Evolutionary conservation across 1,140 invertebrate genomes (phyloP), one percentile per base, ranked within the genome.

Genomic region (Drosophila baimaii): DNA sequence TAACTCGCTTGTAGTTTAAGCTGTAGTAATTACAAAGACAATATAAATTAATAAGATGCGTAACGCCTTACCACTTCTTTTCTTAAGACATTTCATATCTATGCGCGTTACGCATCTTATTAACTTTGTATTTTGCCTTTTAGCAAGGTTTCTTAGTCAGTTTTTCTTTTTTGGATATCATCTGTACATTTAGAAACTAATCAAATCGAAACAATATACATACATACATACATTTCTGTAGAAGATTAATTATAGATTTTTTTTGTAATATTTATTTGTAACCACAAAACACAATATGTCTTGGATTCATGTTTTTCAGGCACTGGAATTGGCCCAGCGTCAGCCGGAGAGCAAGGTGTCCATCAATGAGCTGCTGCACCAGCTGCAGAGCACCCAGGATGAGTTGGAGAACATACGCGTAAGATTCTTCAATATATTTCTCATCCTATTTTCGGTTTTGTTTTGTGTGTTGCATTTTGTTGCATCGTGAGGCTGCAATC

Each of bases 361-460:
- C 21, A 95, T 96, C 43, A 94, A 96, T 73, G 95, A 97, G 91
- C 93, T 97, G 69, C 92, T 97, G 78, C 94, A 96, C 90, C 95
- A 97, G 90, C 92, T 97, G 69, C 95, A 96, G 90, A 94, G 95
- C 61, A 96, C 96, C 13, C 95, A 96, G 93, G 95, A 94, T 39
- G 96, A 97, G 93, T 93, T 97, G 84, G 96, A 97, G 91, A 96
- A 96, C 92, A 94, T 97, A 81, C 95, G 96, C 94, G 96, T 97
- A 94, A 94, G 93, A 91, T 91, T 90, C 89, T 91, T 91, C 76
- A 91, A 91, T 88, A 91, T 91, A 79, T 91, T 91, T 77, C 63
- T 91, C 58, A 91, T 91, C 73, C 49, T 90, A 57, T 91, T 91
- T 88, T 91, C 90, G 57, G 75, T 91, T 78, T 89, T 91, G 78